Base-by-base conservation (phyloP, 2,888 invertebrate species). In the Ceramica pisi region DNA sequence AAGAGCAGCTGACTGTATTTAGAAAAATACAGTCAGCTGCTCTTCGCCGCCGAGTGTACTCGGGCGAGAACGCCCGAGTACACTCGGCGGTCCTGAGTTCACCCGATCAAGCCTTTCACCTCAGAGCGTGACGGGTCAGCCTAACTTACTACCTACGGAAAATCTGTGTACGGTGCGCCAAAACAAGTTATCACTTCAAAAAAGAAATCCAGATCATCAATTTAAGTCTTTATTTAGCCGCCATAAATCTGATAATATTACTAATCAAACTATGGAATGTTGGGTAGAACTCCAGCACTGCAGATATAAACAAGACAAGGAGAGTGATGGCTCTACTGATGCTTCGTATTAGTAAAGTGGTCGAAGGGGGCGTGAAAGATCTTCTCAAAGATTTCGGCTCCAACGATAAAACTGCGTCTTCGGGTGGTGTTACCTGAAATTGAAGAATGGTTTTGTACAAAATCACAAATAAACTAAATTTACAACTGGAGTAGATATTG, bases 371-470 rank as follows among this genome's bases (percentile, higher is more conserved):
- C 81, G 41, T 3, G 21, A 48, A 61, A 1, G 92, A 94, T 73
- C 93, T 95, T 1, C 95, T 88, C 16, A 93, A 85, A 0, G 95
- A 94, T 69, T 89, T 90, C 0, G 78, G 51, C 53, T 88, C 87
- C 67, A 89, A 91, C 0, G 67, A 59, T n/a, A 23, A 51, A 0
- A 89, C 55, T 0, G 76, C 71, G 48, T 89, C 88, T 75, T 88
- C 90, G 26, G 95, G 94, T 0, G 95, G 90, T 1, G 90, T 90
- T 1, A 95, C 95, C 95, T 95, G 86, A 2, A 89, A 89, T 66
- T 9, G 66, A 4, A 14, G 0, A 41, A 57, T 16, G 0, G 12
- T 23, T 56, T 50, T 16, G 12, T 26, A 19, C 1, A 38, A 51
- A 55, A 60, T 50, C 14, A 50, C n/a, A 4, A 21, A 26, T 38